phyloP scores from a whole-genome alignment of 2,113 vertebrate species.

The Coptodon rendalli region DNA sequence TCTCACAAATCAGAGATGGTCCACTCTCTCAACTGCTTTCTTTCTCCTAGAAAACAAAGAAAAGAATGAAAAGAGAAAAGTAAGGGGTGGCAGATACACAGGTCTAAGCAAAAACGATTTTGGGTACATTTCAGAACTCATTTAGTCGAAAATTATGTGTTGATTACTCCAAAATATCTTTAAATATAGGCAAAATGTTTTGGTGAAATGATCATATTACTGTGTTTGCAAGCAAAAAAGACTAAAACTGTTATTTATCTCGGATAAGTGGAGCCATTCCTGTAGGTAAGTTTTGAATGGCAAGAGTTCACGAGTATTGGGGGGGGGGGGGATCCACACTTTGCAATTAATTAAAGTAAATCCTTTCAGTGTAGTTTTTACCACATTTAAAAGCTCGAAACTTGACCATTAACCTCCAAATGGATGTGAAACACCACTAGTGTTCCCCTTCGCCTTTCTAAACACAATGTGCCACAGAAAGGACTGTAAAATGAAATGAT shows the following conservation, averaged over 20 bases:
- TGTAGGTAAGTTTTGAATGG: conserved; percentile 39
- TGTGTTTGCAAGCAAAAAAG: conserved; percentile 11
- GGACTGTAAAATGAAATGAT: conserved; percentile 78
- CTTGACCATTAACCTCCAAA: conserved; percentile 81
- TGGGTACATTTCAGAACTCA: conserved; percentile 8
- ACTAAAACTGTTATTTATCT: conserved; percentile 42
- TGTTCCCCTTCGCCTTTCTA: conserved; percentile 49
- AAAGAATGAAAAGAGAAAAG: not conserved
- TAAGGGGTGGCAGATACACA: not conserved
- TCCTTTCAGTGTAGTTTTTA: conserved; percentile 73
- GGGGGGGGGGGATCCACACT: conserved; percentile 47
- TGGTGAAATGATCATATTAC: conserved; percentile 28
- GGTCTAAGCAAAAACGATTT: not conserved
- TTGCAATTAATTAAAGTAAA: conserved; percentile 76
- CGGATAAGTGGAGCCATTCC: conserved; percentile 26
- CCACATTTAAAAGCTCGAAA: conserved; percentile 75
- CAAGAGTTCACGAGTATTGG: conserved; percentile 41
- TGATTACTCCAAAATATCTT: conserved; percentile 29
- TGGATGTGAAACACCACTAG: conserved; percentile 68
- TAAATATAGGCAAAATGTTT: conserved; percentile 39
- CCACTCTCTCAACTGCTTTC: not conserved
- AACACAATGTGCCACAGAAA: conserved; percentile 73
- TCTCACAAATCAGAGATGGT: conserved; percentile 42
- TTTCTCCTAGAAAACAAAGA: not conserved
- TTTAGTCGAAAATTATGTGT: conserved; percentile 4